These are phyloP conservation scores for Solenopsis invicta DNA, from an alignment of 1,140 invertebrate genomes.

Conservation along the genomic window DNA sequence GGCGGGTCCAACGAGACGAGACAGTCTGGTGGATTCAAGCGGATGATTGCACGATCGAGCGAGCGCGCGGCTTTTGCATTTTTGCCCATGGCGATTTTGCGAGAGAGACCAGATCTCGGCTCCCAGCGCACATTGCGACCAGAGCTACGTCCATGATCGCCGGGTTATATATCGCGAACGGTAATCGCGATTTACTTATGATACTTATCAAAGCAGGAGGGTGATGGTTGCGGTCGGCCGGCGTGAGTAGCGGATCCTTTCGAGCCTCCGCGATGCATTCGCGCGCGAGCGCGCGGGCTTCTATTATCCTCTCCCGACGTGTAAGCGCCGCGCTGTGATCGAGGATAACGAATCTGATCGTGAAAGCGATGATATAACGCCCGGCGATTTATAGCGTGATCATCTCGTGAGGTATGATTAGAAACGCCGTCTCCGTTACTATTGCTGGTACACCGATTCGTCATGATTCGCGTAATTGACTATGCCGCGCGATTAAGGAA, in stretches of 20 bases:
- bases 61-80: conserved; percentile 73
- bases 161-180: conserved; percentile 61
- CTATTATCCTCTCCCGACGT: conserved; percentile 50
- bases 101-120: conserved; percentile 48
- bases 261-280: conserved; percentile 23
- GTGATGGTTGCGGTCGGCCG: conserved; percentile 22
- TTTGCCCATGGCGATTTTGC: conserved; percentile 73
- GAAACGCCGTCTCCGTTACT: conserved; percentile 24
- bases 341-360: conserved; percentile 55
- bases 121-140: conserved; percentile 39
- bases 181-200: conserved; percentile 79
- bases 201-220: conserved; percentile 71
- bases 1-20: conserved; percentile 17
- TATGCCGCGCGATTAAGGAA: conserved; percentile 9
- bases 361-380: conserved; percentile 64
- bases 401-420: conserved; percentile 56
- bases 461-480: conserved; percentile 42
- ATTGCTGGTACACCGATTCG: conserved; percentile 21
- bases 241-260: conserved; percentile 70
- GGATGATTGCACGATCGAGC: conserved; percentile 75
- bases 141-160: conserved; percentile 59
- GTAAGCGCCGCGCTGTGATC: conserved; percentile 41
- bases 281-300: conserved; percentile 1
- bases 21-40: conserved; percentile 71
- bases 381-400: conserved; percentile 58